Conservation (phyloP, 1,140 invertebrate species). For the Pogonognathellus flavescens region DNA sequence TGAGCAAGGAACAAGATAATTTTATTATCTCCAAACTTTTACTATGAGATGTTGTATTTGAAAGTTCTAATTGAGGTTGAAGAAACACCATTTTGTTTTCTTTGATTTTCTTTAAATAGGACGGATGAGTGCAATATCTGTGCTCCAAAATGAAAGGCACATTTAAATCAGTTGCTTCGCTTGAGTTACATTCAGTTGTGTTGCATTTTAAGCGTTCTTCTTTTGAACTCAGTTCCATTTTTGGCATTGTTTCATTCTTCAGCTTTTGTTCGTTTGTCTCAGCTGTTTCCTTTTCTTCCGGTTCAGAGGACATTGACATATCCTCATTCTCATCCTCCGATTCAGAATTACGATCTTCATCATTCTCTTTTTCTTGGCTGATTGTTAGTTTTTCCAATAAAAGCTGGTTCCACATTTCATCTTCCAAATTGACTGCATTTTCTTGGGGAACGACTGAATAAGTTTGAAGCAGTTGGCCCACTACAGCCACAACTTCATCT, state of each 20-base stretch:
- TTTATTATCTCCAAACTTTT: slow-evolving; percentile 14
- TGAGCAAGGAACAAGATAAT: not conserved
- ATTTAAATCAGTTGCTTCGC: not conserved
- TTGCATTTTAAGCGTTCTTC: not conserved
- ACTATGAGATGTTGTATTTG: not conserved
- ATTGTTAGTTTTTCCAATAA: too few species aligned
- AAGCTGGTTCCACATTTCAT: not conserved
- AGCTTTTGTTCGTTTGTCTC: not conserved
- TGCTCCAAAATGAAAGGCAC: slow-evolving; percentile 9
- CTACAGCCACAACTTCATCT: not conserved
- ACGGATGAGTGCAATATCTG: slow-evolving; percentile 22
- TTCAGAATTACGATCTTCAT: not conserved
- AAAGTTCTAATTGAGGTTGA: slow-evolving; percentile 56
- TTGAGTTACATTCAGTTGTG: not conserved
- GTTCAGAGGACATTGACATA: not conserved
- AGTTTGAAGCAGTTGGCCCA: not conserved
- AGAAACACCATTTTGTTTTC: slow-evolving; percentile 53
- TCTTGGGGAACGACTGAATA: not conserved
- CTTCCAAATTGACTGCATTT: not conserved
- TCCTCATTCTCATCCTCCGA: not conserved
- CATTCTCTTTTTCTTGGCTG: not conserved
- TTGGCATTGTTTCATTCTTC: not conserved
- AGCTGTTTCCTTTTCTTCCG: slow-evolving; percentile 30
- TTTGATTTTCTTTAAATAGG: slow-evolving; percentile 38
- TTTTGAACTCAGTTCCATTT: not conserved